These are phyloP conservation scores for Eulithis testata DNA, from an alignment of 2,888 invertebrate species.

Conservation along the genomic window DNA sequence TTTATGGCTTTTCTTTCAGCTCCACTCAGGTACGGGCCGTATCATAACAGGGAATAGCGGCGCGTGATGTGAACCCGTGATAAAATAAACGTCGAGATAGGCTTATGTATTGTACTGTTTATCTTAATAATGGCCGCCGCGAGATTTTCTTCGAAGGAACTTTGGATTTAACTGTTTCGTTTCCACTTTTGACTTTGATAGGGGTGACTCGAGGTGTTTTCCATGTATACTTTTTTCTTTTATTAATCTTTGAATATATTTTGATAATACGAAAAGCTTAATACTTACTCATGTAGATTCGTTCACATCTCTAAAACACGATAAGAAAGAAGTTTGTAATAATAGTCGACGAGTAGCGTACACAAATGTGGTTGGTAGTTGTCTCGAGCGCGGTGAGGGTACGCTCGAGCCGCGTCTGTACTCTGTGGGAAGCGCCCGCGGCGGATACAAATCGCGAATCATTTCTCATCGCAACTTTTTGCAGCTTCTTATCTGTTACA, in stretches of 20 bases:
- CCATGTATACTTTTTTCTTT: background rate
- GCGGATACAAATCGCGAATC: constrained; percentile 84
- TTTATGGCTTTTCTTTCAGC: constrained; percentile 86
- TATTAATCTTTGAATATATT: background rate
- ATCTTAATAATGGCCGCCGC: constrained; percentile 83
- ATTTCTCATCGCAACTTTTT: constrained; percentile 86
- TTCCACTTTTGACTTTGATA: constrained; percentile 50
- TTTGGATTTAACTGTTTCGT: constrained; percentile 76
- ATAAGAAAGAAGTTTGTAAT: no score
- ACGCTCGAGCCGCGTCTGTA: constrained; percentile 49
- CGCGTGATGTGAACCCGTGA: constrained; percentile 85
- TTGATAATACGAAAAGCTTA: no score
- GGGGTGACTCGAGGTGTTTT: constrained; percentile 13
- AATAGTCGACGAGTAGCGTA: constrained; percentile 2
- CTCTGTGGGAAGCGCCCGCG: constrained; percentile 58
- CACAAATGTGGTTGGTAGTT: constrained; percentile 19
- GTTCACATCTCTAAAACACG: no score
- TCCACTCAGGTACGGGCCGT: constrained; percentile 83
- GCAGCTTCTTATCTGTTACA: constrained; percentile 86
- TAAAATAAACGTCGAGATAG: constrained; percentile 85
- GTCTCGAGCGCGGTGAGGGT: constrained; percentile 23
- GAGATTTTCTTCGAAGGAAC: constrained; percentile 67
- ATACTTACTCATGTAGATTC: no score
- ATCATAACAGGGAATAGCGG: constrained; percentile 85
- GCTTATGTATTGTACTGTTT: constrained; percentile 85